A percentile compares a stretch with the other conserved stretches of the same genome.
Evolutionary conservation across 2,797 vertebrate species (phyloP).

Genomic region (Holocentrus rufus): DNA sequence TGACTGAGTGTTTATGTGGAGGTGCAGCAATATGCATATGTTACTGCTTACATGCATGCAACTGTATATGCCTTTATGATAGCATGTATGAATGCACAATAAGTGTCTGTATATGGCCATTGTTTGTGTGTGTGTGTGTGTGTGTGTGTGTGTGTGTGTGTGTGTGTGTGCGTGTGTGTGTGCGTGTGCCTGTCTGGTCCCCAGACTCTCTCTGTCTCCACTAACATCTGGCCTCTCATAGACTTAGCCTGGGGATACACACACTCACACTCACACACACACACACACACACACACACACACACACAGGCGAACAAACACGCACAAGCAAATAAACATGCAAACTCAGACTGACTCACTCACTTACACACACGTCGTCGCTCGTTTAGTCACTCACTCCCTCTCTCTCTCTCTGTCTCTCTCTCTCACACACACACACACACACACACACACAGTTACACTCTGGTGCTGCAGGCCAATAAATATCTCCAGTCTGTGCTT

Average conservation of each 20-base stretch:
- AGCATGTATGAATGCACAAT: no score
- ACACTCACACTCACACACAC: slow-evolving; percentile 8
- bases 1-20: no score
- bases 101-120: no score
- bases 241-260: slow-evolving; percentile 54
- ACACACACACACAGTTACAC: slow-evolving; percentile 5
- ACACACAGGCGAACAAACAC: not conserved
- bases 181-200: slow-evolving; percentile 42
- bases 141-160: not conserved
- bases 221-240: slow-evolving; percentile 70
- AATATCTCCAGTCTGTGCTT: slow-evolving; percentile 35
- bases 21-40: not conserved
- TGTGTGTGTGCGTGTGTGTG: slow-evolving; percentile 5
- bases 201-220: slow-evolving; percentile 53
- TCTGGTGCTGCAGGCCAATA: slow-evolving; percentile 36
- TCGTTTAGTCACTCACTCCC: slow-evolving; percentile 6
- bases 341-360: slow-evolving; percentile 33
- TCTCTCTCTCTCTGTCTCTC: no score
- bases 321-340: slow-evolving; percentile 9
- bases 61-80: slow-evolving; percentile 1
- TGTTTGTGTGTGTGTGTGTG: no score
- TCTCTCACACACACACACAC: not conserved
- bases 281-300: slow-evolving; percentile 10
- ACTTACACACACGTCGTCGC: slow-evolving; percentile 12
- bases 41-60: not conserved